phyloP scores from a whole-genome alignment of 2,888 invertebrate species.

The Tipula unca region DNA sequence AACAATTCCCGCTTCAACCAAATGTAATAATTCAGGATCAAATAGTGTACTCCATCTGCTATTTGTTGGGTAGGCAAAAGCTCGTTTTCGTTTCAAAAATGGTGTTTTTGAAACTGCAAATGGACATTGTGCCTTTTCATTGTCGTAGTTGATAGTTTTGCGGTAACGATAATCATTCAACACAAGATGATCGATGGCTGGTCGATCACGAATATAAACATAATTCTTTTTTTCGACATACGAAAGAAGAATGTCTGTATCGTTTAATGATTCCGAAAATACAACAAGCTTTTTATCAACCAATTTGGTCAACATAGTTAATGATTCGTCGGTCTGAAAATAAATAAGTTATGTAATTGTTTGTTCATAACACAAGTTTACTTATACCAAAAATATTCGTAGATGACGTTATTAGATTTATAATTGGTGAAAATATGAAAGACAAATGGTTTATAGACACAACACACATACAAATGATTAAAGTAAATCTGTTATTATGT shows the following conservation, averaged over 20 bases:
- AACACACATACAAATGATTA: too few species aligned
- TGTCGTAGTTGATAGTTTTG: slow-evolving; percentile 48
- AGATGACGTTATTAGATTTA: too few species aligned
- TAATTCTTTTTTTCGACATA: slow-evolving; percentile 44
- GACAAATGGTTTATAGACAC: too few species aligned
- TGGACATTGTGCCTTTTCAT: slow-evolving; percentile 60
- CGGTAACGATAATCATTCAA: slow-evolving; percentile 56
- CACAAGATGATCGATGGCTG: slow-evolving; percentile 59
- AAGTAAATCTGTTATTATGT: too few species aligned
- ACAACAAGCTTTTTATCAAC: slow-evolving; percentile 34
- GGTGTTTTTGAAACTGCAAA: slow-evolving; percentile 65
- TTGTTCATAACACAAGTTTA: neutral
- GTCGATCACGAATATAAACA: slow-evolving; percentile 61
- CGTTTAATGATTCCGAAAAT: slow-evolving; percentile 38
- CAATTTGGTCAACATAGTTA: slow-evolving; percentile 36
- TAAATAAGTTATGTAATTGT: neutral
- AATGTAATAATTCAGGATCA: slow-evolving; percentile 59
- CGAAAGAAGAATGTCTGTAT: slow-evolving; percentile 39
- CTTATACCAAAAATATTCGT: too few species aligned
- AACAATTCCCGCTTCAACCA: slow-evolving; percentile 70
- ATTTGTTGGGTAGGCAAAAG: slow-evolving; percentile 60
- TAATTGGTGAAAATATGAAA: too few species aligned
- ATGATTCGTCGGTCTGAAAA: slow-evolving; percentile 36
- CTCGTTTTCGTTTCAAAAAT: slow-evolving; percentile 56
- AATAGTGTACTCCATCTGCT: slow-evolving; percentile 54